phyloP scores from a whole-genome alignment of 2,888 invertebrate species.

The Pilophorus perplexus region DNA sequence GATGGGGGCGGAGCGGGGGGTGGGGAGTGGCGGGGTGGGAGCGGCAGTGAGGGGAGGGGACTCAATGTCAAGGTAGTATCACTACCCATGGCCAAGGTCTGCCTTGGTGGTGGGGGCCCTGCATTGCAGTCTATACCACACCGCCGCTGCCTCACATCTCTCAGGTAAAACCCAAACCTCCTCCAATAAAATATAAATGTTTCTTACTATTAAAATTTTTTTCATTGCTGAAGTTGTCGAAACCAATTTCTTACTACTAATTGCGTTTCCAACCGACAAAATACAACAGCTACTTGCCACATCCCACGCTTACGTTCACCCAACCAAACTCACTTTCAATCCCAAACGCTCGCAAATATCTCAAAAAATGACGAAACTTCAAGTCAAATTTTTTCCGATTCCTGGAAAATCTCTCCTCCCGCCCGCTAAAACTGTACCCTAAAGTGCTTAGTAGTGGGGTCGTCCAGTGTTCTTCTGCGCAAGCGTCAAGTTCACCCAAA shows the following conservation, averaged over 20 bases:
- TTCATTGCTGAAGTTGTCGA: too few relatives aligned
- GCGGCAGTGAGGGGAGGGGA: slow-evolving; percentile 1
- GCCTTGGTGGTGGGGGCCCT: slow-evolving; percentile 37
- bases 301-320: too few relatives aligned
- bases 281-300: too few relatives aligned
- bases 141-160: slow-evolving; percentile 31
- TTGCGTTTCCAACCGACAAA: too few relatives aligned
- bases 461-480: background rate
- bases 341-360: too few relatives aligned
- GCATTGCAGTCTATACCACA: slow-evolving; percentile 38
- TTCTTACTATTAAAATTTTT: too few relatives aligned
- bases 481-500: slow-evolving; percentile 33
- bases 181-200: background rate
- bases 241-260: too few relatives aligned
- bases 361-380: too few relatives aligned
- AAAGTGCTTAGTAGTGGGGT: background rate
- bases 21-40: background rate
- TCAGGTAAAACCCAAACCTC: slow-evolving; percentile 37
- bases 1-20: slow-evolving; percentile 3
- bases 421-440: background rate
- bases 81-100: slow-evolving; percentile 41
- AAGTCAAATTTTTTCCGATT: too few relatives aligned
- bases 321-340: too few relatives aligned
- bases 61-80: slow-evolving; percentile 41
- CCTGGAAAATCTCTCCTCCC: background rate